These are phyloP conservation scores for Delphinapterus leucas DNA, from an alignment of 2,113 vertebrate genomes.

Conservation along the genomic window DNA sequence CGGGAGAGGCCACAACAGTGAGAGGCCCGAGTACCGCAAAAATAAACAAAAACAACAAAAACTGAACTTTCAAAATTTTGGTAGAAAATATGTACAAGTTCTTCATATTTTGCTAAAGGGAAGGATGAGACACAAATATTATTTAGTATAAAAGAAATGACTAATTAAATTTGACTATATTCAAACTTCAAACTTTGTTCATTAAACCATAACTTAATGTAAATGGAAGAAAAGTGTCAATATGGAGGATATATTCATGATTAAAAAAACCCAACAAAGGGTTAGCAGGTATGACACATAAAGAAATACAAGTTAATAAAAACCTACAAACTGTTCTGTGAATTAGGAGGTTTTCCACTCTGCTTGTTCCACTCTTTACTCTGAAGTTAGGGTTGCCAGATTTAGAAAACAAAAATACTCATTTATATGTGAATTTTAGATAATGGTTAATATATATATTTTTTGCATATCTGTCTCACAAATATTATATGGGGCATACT, in stretches of 20 bases:
- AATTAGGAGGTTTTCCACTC: not conserved
- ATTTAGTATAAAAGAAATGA: not conserved
- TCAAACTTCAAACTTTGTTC: not conserved
- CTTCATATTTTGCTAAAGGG: not conserved
- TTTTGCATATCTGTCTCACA: not conserved
- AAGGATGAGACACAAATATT: not conserved
- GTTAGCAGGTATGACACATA: not conserved
- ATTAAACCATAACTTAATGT: not conserved
- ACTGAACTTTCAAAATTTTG: not conserved
- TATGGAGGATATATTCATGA: not conserved
- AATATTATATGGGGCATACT: not conserved
- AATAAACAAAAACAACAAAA: not conserved
- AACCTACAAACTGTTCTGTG: not conserved
- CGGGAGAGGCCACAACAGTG: no score
- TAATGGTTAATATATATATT: not conserved
- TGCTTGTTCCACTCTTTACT: not conserved
- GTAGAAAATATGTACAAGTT: not conserved
- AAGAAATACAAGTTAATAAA: not conserved
- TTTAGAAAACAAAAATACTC: not conserved
- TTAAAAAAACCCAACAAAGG: not conserved
- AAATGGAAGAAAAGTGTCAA: not conserved
- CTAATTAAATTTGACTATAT: not conserved
- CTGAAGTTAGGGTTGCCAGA: not conserved
- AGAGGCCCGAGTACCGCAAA: no score
- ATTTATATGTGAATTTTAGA: not conserved